Conservation (phyloP, 37 sponge, comb jelly and placozoan genomes). For the Ianthella basta region DNA sequence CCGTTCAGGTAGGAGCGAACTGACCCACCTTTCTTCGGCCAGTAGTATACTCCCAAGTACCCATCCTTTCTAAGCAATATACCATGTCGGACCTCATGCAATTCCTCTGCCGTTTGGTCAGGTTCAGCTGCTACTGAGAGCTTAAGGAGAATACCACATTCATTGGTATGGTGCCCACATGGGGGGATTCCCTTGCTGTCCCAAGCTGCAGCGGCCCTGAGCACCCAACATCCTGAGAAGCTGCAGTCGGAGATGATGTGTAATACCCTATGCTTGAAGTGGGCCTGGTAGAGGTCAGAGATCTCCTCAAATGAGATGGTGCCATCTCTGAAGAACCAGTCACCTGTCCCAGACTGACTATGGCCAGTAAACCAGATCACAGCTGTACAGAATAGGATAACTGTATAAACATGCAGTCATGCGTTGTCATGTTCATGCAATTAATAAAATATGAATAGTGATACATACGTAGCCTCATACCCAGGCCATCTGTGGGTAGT, state of each 20-base stretch:
- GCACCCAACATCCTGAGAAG: constrained; percentile 50
- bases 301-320: constrained; percentile 62
- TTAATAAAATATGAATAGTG: too few relatives aligned
- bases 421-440: too few relatives aligned
- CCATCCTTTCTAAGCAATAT: too few relatives aligned
- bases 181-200: constrained; percentile 49
- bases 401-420: too few relatives aligned
- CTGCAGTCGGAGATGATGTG: constrained; percentile 50
- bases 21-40: too few relatives aligned
- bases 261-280: constrained; percentile 42
- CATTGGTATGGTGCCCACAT: constrained; percentile 56
- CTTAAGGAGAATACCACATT: constrained; percentile 49
- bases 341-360: constrained; percentile 52
- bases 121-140: constrained; percentile 12
- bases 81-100: too few relatives aligned
- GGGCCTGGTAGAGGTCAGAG: constrained; percentile 36
- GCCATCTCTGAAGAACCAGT: constrained; percentile 67
- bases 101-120: too few relatives aligned
- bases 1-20: too few relatives aligned
- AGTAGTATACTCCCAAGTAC: too few relatives aligned
- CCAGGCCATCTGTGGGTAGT: too few relatives aligned
- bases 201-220: neutral
- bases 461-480: too few relatives aligned
- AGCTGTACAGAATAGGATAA: too few relatives aligned
- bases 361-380: constrained; percentile 33